These are phyloP conservation scores for Polyommatus icarus DNA, from an alignment of 2,888 invertebrate species.

Conservation along the genomic window DNA sequence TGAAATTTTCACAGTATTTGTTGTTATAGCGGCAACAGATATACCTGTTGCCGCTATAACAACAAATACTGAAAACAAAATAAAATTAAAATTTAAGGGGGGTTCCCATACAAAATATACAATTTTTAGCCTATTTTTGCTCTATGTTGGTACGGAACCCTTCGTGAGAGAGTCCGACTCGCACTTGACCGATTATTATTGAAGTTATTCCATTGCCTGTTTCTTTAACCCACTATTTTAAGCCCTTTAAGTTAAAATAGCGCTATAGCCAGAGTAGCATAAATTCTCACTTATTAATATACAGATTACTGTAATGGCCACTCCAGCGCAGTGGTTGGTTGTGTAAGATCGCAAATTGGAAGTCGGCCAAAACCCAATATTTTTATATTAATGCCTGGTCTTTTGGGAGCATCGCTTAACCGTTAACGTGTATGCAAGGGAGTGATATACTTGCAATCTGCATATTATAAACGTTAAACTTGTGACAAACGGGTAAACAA, in stretches of 20 bases:
- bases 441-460: constrained; percentile 3
- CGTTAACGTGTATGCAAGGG: background rate
- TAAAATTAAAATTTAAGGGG: too few species aligned
- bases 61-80: too few species aligned
- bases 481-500: background rate
- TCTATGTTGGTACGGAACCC: too few species aligned
- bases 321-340: constrained; percentile 11
- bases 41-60: too few species aligned
- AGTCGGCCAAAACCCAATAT: background rate
- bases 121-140: too few species aligned
- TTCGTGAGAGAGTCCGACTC: too few species aligned
- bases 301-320: constrained; percentile 14
- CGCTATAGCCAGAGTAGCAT: background rate
- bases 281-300: constrained; percentile 20
- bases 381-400: constrained; percentile 12
- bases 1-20: too few species aligned
- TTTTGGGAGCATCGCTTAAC: background rate
- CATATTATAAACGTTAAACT: background rate
- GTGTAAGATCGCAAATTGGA: constrained; percentile 2
- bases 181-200: too few species aligned
- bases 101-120: too few species aligned
- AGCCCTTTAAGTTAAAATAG: background rate
- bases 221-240: background rate
- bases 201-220: background rate
- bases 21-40: too few species aligned